These are phyloP conservation scores for Pocillopora grandis DNA, from an alignment of 92 coral and sea anemone genomes.

Conservation along the genomic window DNA sequence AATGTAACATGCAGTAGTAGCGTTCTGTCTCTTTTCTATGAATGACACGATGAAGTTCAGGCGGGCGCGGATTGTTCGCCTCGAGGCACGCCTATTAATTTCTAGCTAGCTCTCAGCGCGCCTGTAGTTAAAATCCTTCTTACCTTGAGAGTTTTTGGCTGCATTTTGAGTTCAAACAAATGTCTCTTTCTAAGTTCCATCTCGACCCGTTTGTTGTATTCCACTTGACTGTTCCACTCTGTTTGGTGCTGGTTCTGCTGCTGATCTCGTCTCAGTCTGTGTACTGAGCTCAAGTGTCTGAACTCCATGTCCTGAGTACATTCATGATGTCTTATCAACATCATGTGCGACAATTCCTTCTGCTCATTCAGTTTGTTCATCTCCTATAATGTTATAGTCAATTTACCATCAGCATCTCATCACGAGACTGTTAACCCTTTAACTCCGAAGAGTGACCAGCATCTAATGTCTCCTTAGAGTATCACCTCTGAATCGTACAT, in stretches of 20 bases:
- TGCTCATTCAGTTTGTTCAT: conserved; percentile 91
- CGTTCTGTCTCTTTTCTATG: no score
- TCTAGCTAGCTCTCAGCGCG: no score
- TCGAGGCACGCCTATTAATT: not conserved
- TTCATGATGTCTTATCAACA: conserved; percentile 97
- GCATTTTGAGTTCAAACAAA: conserved; percentile 88
- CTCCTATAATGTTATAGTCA: conserved; percentile 51
- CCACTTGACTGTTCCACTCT: conserved; percentile 95
- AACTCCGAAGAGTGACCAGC: no score
- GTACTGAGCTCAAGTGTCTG: conserved; percentile 82
- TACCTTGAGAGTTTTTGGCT: conserved; percentile 98
- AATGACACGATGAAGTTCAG: no score
- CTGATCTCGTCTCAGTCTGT: conserved; percentile 92
- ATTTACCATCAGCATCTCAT: no score
- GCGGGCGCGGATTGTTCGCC: not conserved
- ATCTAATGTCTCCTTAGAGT: no score
- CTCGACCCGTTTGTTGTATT: conserved; percentile 93
- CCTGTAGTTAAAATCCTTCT: not conserved
- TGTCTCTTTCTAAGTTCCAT: conserved; percentile 90
- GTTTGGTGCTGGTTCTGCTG: conserved; percentile 96
- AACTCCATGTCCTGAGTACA: conserved; percentile 98
- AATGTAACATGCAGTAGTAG: no score
- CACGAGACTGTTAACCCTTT: no score
- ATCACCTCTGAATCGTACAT: not conserved
- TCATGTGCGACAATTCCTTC: conserved; percentile 88